These are phyloP conservation scores for Martes martes DNA, from an alignment of 2,113 vertebrate genomes.

Conservation along the genomic window DNA sequence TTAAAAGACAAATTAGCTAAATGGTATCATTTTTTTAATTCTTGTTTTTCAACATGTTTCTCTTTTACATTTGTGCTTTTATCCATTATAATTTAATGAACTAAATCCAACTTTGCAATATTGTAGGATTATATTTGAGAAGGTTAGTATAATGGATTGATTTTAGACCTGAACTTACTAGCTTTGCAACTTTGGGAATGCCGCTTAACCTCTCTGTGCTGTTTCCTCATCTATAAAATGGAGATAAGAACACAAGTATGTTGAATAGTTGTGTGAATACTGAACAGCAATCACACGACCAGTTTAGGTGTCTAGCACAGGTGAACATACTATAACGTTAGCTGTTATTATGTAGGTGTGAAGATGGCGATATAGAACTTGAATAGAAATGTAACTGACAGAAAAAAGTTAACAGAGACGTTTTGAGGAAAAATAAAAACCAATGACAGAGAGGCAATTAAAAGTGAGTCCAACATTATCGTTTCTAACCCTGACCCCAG, in stretches of 20 bases:
- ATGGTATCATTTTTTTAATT: neutral
- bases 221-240: neutral
- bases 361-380: neutral
- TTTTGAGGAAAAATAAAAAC: neutral
- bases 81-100: slow-evolving; percentile 1
- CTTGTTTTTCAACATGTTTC: neutral
- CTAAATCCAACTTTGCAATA: neutral
- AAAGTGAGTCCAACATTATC: neutral
- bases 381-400: neutral
- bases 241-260: neutral
- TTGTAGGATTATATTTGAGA: neutral
- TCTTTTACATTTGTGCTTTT: neutral
- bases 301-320: neutral
- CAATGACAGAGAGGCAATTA: neutral
- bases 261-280: neutral
- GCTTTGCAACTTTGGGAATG: neutral
- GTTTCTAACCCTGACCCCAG: neutral
- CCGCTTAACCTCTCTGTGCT: neutral
- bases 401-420: neutral
- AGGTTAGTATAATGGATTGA: neutral
- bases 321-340: neutral
- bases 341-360: neutral
- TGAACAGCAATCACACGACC: neutral
- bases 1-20: neutral
- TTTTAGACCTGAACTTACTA: neutral